Evolutionary conservation across 2,888 invertebrate genomes (phyloP), one percentile per base, ranked within the genome.

Genomic region (Trissoscelio sp.): DNA sequence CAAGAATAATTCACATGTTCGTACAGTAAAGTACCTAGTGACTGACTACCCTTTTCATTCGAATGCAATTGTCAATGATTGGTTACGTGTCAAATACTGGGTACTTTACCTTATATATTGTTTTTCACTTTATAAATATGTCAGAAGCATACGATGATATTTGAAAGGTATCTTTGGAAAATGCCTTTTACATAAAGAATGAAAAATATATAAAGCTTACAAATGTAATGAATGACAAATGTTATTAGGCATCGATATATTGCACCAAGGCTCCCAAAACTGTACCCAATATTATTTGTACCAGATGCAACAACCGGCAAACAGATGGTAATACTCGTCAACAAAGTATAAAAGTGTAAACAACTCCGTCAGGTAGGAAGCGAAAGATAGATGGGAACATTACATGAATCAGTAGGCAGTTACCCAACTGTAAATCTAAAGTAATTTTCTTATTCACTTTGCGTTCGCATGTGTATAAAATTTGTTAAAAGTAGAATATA

Each of bases 261-360:
- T 24, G 58, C 39, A 24, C 24, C 58, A 24, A 6, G n/a, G 5
- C 16, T 34, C 14, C 9, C 14, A 7, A 20, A 22, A n/a, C n/a
- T 20, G 5, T 5, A n/a, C n/a, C n/a, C n/a, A n/a, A n/a, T n/a
- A n/a, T n/a, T n/a, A n/a, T n/a, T n/a, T n/a, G n/a, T n/a, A n/a
- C n/a, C n/a, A n/a, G n/a, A n/a, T n/a, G n/a, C n/a, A n/a, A n/a
- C n/a, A n/a, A n/a, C n/a, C n/a, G n/a, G n/a, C n/a, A n/a, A n/a
- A 37, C 4, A 12, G 48, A 34, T 48, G 34, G 20, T 48, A 46
- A 0, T 18, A 46, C 28, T 62, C 31, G 31, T 64, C 48, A 34
- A 48, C 46, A 64, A 48, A 48, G 64, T 64, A 64, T 12, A 64
- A 64, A 66, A 51, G 37, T 66, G 66, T 31, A 48, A 66, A 66